Evolutionary conservation across 2,113 vertebrate genomes (phyloP), one percentile per base, ranked within the genome.

Genomic region (Antechinus flavipes): DNA sequence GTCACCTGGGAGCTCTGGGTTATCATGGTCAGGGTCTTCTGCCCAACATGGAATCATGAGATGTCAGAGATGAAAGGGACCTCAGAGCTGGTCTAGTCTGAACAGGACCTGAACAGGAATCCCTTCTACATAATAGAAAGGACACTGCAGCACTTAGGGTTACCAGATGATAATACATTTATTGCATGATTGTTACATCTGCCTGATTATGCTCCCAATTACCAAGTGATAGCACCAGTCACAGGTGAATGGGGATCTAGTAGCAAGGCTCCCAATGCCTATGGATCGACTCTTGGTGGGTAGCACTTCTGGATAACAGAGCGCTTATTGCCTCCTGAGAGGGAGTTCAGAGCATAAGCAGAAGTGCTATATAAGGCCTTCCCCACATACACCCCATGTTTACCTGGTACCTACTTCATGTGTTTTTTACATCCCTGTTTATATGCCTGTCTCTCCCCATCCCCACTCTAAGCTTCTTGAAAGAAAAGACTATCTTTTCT

Each of bases 131-230:
- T 23, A 84, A 84, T 84, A n/a, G 19, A 84, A 42, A 6, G 35
- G 42, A 84, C 16, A 84, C n/a, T 84, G 35, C 89, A 76, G 93
- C 19, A 25, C 47, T 90, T 94, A 54, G 42, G 84, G 92, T 50
- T 92, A 84, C 0, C 0, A 23, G 47, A 2, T 50, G 24, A 96
- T 91, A 94, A 93, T 90, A 3, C 47, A 89, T 96, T 96, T 96
- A 91, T 92, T 54, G 22, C 27, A 25, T 2, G 2, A 16, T 95
- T 54, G 24, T 56, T 22, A 19, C 2, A 91, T n/a, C 9, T 91
- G 30, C 54, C 30, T n/a, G 54, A 68, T 30, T 61, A 61, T 49
- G 46, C 14, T 53, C 92, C 90, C 89, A 42, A n/a, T 53, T 92
- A 96, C 96, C 47, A 95, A 68, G 14, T 68, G 61, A 4, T 68